Evolutionary conservation across 2,797 vertebrate species (phyloP), one percentile per base, ranked within the genome.

Genomic region (Crocidura indochinensis): DNA sequence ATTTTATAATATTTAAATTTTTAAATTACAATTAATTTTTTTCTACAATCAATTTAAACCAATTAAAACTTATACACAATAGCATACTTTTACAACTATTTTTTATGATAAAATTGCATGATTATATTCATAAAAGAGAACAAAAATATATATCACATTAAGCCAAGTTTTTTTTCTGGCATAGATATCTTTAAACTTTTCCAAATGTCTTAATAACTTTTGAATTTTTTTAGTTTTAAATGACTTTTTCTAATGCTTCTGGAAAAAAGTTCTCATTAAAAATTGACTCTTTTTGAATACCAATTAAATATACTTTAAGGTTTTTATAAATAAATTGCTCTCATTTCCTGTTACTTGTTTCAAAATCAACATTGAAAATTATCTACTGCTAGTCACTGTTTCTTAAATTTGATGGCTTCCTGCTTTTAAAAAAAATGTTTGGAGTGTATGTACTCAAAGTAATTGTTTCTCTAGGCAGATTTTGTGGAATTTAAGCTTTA

Each of bases 211-310:
- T 53, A 53, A 53, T 53, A 53, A 64, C 60, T 69, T 38, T 38
- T 92, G 79, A 17, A 51, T 92, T 67, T 47, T 83, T 11, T 69
- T 75, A 74, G 29, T 78, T 90, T 91, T 93, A 78, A 2, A 74
- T 71, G 83, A 53, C 3, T 75, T 86, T 84, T 80, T 31, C 31
- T 53, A 1, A 2, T 75, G 15, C 51, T 81, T 64, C 49, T 29
- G 84, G 24, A 53, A 68, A 44, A 4, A 29, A 53, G n/a, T 29
- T 8, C n/a, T 27, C 6, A 79, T 24, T 65, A 87, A 83, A 83
- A 76, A 89, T 85, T 56, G 53, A 19, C 53, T 83, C 71, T 83
- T 22, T 44, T 68, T 84, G 6, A 78, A 60, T 17, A 85, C 12
- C 10, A 91, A 11, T 67, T 12, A 2, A 85, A 26, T 27, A 76